Percentiles rank a stretch among this genome's conserved stretches.
Evolutionary conservation across 2,113 vertebrate species (phyloP).

Genomic region (Megaceryle maxima): DNA sequence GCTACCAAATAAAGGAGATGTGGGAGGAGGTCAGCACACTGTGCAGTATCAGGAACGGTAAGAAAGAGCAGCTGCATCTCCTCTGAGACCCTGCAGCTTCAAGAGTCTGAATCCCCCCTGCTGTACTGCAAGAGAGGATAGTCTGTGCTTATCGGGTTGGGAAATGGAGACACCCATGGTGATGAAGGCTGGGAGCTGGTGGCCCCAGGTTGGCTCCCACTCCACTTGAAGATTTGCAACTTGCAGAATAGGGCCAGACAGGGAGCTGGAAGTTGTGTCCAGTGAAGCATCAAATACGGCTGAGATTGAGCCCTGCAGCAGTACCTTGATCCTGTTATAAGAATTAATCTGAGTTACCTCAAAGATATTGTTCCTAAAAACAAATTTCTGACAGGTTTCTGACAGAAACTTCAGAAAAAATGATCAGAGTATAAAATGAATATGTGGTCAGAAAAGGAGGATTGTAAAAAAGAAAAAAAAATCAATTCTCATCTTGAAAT

Average conservation of each 20-base stretch:
- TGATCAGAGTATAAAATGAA: background rate
- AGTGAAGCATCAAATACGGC: background rate
- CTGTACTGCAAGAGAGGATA: background rate
- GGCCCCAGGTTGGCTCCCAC: background rate
- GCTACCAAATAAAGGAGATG: background rate
- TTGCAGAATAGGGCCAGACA: background rate
- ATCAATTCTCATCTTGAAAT: background rate
- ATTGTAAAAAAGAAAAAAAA: background rate
- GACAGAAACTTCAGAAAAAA: background rate
- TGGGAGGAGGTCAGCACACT: background rate
- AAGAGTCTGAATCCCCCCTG: fast-evolving
- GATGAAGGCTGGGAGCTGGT: background rate
- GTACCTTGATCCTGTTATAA: background rate
- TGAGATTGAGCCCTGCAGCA: background rate
- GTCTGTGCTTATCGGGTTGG: background rate
- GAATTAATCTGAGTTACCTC: background rate
- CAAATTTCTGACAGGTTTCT: background rate
- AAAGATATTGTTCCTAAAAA: background rate
- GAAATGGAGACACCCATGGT: background rate
- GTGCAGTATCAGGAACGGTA: background rate
- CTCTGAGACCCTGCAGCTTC: background rate
- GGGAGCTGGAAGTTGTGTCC: background rate
- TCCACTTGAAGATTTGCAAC: background rate
- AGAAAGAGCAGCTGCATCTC: background rate
- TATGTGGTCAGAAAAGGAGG: background rate